phyloP scores from a whole-genome alignment of 2,888 invertebrate species.

The Plusia festucae region DNA sequence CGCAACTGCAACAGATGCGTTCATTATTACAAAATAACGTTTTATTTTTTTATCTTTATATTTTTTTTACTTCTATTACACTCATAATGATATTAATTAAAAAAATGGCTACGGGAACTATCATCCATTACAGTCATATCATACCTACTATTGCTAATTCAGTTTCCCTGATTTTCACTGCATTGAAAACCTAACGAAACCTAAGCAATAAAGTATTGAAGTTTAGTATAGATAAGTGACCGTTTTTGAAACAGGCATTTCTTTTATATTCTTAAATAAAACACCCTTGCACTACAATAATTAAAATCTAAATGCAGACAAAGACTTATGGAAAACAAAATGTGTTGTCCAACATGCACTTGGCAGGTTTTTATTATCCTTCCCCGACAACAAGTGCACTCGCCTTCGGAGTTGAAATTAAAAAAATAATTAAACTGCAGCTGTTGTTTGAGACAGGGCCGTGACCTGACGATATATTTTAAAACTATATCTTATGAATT shows the following conservation, averaged over 20 bases:
- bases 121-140: too few species aligned
- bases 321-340: conserved; percentile 4
- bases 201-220: too few species aligned
- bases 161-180: too few species aligned
- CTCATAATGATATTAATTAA: too few species aligned
- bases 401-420: conserved; percentile 4
- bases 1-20: conserved; percentile 16
- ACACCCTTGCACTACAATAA: background rate
- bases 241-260: background rate
- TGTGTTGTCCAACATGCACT: background rate
- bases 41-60: background rate
- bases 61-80: too few species aligned
- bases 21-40: conserved; percentile 1
- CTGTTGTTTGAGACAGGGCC: conserved; percentile 4
- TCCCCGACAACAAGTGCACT: conserved; percentile 4
- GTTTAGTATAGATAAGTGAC: too few species aligned
- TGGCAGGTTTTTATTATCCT: background rate
- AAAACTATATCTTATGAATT: background rate
- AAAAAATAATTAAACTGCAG: conserved; percentile 4
- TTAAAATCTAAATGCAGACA: conserved; percentile 4
- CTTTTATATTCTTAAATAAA: background rate
- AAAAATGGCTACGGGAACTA: too few species aligned
- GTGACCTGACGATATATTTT: conserved; percentile 1
- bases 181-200: too few species aligned
- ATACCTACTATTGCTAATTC: too few species aligned